Percentiles rank a stretch among this genome's conserved stretches.
phyloP scores from a whole-genome alignment of 2,888 invertebrate genomes.

The Cyaniris semiargus region DNA sequence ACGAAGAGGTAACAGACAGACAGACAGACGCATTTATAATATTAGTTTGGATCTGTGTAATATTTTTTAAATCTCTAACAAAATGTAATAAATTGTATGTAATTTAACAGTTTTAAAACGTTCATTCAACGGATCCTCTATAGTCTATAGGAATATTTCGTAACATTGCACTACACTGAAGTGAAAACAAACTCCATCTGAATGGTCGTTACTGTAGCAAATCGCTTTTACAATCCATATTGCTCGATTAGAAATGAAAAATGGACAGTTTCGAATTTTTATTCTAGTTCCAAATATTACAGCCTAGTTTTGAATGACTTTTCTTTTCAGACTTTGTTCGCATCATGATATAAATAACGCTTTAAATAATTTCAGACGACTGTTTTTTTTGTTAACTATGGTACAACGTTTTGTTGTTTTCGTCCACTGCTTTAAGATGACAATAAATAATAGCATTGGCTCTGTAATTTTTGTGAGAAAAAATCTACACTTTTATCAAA shows the following conservation, averaged over 20 bases:
- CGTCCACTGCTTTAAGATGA: too few relatives aligned
- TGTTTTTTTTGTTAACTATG: neutral
- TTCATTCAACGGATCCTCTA: neutral
- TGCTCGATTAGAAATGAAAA: slow-evolving; percentile 18
- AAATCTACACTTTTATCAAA: too few relatives aligned
- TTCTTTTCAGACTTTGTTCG: neutral
- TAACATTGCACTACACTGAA: neutral
- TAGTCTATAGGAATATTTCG: neutral
- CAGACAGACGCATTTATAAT: too few relatives aligned
- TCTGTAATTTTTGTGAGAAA: too few relatives aligned
- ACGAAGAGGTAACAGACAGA: too few relatives aligned
- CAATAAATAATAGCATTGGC: too few relatives aligned
- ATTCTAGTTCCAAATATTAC: slow-evolving; percentile 7
- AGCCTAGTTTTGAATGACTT: neutral
- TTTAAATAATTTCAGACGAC: neutral
- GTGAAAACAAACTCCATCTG: neutral
- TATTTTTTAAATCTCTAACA: too few relatives aligned
- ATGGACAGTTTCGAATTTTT: slow-evolving; percentile 15
- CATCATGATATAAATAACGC: neutral
- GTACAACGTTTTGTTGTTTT: too few relatives aligned
- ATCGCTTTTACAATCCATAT: slow-evolving; percentile 6
- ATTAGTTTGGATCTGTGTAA: too few relatives aligned
- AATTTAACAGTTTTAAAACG: neutral
- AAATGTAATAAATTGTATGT: neutral
- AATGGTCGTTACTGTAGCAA: neutral